Evolutionary conservation across 2,888 invertebrate species (phyloP), one percentile per base, ranked within the genome.

Genomic region (Lasioglossum leucozonium): DNA sequence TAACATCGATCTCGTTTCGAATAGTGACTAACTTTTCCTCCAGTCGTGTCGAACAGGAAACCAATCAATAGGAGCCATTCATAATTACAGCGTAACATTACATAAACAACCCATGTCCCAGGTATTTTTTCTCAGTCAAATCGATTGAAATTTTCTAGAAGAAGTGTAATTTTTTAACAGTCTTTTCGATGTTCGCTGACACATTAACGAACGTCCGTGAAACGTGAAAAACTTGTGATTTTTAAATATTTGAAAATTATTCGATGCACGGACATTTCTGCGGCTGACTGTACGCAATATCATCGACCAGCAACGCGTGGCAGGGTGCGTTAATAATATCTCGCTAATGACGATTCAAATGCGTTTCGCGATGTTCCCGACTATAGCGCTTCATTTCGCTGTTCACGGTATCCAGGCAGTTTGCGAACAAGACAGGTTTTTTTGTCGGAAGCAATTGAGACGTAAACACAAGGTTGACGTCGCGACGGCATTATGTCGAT

Each of bases 401-500:
- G 62, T 8, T 26, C 72, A 62, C 58, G 40, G 18, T 72, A n/a
- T 72, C 34, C 65, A n/a, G 22, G 16, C 44, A 67, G 62, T 73
- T 37, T 67, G 34, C 40, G 42, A 42, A 26, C 58, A 44, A 40
- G 26, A 40, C 22, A 22, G 30, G 72, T 72, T 81, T 76, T 22
- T 47, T 71, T 13, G 44, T 55, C 71, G 58, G 72, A 73, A 80
- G 72, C 55, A 72, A 72, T 58, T 47, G 40, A 72, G 76, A 42
- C 51, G 40, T 58, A 67, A 71, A 73, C 62, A 72, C 51, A 40
- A 47, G 34, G 67, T 47, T 79, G 69, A 77, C 73, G 72, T 16
- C 55, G n/a, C 55, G 80, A 79, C 67, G 69, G 47, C 69, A 82
- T 87, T 77, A 51, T 34, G 47, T 71, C 55, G 81, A 67, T 30